Evolutionary conservation across 2,888 invertebrate species (phyloP).

Genomic region (Laothoe populi): DNA sequence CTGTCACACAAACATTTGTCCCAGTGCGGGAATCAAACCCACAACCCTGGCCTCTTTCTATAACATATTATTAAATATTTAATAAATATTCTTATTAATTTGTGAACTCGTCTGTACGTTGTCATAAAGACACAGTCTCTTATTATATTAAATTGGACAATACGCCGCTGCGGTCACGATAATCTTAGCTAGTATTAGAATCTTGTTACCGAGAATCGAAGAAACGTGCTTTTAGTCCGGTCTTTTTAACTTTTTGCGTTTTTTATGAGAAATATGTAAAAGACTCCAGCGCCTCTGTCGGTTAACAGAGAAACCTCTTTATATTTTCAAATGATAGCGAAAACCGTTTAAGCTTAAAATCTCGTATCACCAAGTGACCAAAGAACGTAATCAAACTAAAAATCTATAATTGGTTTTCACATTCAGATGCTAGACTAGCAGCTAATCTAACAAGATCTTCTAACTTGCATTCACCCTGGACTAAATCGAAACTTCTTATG

Average conservation of each 20-base stretch:
- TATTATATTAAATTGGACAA: constrained; percentile 76
- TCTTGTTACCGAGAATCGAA: constrained; percentile 71
- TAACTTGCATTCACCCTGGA: neutral
- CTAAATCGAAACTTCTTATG: constrained; percentile 22
- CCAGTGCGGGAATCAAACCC: too few species aligned
- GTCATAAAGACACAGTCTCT: constrained; percentile 62
- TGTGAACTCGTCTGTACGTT: constrained; percentile 55
- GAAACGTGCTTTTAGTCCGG: neutral
- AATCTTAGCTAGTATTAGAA: constrained; percentile 70
- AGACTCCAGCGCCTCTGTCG: neutral
- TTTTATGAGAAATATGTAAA: neutral
- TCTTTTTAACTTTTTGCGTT: neutral
- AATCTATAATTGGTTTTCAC: neutral
- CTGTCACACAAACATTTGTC: too few species aligned
- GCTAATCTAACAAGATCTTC: neutral
- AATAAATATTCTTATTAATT: constrained; percentile 28
- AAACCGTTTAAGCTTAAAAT: too few species aligned
- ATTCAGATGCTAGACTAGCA: neutral
- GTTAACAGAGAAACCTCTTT: constrained; percentile 43
- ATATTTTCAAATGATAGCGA: neutral
- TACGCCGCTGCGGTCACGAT: constrained; percentile 67
- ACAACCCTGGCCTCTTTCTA: too few species aligned
- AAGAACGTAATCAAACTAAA: neutral
- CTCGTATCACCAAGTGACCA: too few species aligned
- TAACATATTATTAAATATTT: constrained; percentile 10